Evolutionary conservation across 2,888 invertebrate genomes (phyloP), one percentile per base, ranked within the genome.

Genomic region (Eupithecia pulchellata): DNA sequence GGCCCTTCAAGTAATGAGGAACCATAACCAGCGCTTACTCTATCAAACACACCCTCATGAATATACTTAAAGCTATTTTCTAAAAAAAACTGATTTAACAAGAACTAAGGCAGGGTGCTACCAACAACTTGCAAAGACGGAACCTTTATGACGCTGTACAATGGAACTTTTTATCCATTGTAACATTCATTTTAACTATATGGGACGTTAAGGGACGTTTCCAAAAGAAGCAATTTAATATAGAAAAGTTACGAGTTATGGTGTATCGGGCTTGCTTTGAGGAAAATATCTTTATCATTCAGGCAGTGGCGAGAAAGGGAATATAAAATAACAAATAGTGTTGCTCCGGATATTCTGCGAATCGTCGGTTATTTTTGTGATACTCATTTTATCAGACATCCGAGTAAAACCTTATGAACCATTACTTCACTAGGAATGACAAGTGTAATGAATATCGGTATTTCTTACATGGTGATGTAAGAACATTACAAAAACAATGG

Each of bases 261-360:
- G 76, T 76, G 79, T 79, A 75, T 69, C 30, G 68, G 78, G 81
- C 76, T 80, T 81, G 78, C 82, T 79, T 86, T 82, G 82, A 83
- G 84, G 83, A 85, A 86, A 86, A 85, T 82, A 84, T 82, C 79
- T 80, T 84, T 87, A 87, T 87, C 87, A 81, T 78, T 75, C 77
- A 77, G 74, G 78, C 83, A 79, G 78, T 78, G 81, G 79, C 78
- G 77, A 80, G 78, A 78, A 81, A 75, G 78, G 75, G 83, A 84
- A 87, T 85, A 87, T 86, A 85, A 86, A 84, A 87, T 86, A 88
- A 85, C 82, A 73, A 65, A 68, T 55, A 70, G 73, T 32, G 73
- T 27, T 73, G 64, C 52, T 34, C 47, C 47, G 27, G 32, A 39
- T 58, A 27, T 64, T 67, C 34, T 39, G 57, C 25, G 8, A 29